phyloP scores from a whole-genome alignment of 1,140 invertebrate species.

The Holotrichia oblita region DNA sequence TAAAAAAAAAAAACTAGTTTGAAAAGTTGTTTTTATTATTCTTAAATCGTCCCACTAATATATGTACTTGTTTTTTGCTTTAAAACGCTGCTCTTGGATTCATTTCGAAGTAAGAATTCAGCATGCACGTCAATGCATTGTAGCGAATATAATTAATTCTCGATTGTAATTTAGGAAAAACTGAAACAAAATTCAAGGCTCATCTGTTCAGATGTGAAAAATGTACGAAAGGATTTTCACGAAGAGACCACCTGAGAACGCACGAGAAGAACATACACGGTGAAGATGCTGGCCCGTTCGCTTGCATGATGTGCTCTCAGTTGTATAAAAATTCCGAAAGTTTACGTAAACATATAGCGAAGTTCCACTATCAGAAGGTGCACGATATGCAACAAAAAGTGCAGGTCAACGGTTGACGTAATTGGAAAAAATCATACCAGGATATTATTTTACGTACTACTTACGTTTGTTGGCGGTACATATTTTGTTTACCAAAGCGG shows the following conservation, averaged over 20 bases:
- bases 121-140: constrained; percentile 10
- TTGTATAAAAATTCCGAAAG: constrained; percentile 61
- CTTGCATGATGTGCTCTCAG: constrained; percentile 59
- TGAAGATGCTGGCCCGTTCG: constrained; percentile 61
- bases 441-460: background rate
- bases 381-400: constrained; percentile 45
- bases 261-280: constrained; percentile 62
- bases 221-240: constrained; percentile 59
- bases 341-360: constrained; percentile 61
- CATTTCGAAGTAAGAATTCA: constrained; percentile 33
- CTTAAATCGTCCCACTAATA: background rate
- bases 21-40: constrained; percentile 1
- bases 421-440: background rate
- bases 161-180: constrained; percentile 43
- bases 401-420: constrained; percentile 44
- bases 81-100: constrained; percentile 43
- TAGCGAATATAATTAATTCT: constrained; percentile 34
- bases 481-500: constrained; percentile 38
- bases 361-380: constrained; percentile 57
- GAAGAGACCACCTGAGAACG: constrained; percentile 60
- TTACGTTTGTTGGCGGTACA: background rate
- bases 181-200: constrained; percentile 44
- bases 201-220: constrained; percentile 57
- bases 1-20: background rate
- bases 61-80: constrained; percentile 28